Conservation (phyloP, 2,113 vertebrate species). For the Mustelus asterias region DNA sequence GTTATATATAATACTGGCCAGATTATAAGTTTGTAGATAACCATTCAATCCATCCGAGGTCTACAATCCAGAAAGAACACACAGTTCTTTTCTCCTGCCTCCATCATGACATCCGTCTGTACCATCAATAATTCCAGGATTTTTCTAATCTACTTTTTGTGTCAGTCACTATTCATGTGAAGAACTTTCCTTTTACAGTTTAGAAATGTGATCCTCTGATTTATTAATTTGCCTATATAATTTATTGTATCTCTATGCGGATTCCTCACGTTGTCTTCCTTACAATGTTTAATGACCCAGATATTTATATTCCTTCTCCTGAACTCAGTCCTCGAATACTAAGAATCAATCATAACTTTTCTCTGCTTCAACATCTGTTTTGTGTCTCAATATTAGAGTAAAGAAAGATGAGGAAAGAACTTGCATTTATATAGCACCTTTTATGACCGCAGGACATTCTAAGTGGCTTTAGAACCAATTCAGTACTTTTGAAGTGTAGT, state of each 20-base stretch:
- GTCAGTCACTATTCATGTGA: neutral
- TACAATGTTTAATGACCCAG: neutral
- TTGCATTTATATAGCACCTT: neutral
- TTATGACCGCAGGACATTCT: neutral
- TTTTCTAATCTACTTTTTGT: neutral
- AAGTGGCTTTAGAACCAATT: neutral
- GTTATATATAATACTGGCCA: neutral
- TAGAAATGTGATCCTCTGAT: neutral
- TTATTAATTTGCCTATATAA: neutral
- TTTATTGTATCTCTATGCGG: neutral
- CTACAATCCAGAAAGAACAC: neutral
- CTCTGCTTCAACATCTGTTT: neutral
- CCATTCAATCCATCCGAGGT: neutral
- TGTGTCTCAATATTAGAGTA: neutral
- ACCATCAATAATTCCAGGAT: neutral
- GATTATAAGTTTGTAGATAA: neutral
- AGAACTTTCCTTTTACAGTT: neutral
- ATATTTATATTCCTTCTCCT: neutral
- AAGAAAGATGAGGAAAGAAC: neutral
- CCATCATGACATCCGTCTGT: neutral
- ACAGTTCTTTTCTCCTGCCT: neutral
- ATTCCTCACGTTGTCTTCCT: neutral
- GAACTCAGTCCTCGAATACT: neutral
- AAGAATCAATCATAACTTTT: neutral
- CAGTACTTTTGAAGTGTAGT: neutral